These are phyloP conservation scores for Pterocles orientalis DNA, from an alignment of 2,113 vertebrate species.

Conservation along the genomic window DNA sequence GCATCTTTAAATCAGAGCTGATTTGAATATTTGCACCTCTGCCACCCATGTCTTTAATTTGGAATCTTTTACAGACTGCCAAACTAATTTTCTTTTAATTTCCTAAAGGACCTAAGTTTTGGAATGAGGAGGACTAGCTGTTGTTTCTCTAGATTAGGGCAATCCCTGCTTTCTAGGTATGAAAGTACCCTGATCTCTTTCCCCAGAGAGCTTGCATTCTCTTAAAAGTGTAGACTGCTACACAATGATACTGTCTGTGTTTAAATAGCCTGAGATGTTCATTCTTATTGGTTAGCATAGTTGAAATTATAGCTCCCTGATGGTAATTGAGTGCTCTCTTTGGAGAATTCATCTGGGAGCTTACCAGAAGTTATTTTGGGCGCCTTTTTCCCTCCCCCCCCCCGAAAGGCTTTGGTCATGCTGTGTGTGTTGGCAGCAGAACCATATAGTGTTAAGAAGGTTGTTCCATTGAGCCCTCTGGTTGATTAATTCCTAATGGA, in stretches of 20 bases:
- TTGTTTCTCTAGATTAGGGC: neutral
- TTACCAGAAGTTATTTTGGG: neutral
- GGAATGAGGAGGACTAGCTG: neutral
- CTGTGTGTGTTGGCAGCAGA: neutral
- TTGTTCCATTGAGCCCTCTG: neutral
- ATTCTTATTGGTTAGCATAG: neutral
- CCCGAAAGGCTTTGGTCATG: constrained; percentile 2
- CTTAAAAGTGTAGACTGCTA: neutral
- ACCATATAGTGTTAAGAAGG: neutral
- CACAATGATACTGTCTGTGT: neutral
- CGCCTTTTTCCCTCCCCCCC: neutral
- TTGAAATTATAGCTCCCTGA: neutral
- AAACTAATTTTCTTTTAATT: neutral
- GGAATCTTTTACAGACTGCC: neutral
- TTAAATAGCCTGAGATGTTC: neutral
- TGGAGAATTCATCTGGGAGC: neutral
- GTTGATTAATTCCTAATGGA: neutral
- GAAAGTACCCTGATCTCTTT: neutral
- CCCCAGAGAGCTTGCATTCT: neutral
- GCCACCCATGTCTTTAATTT: neutral
- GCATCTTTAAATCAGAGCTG: neutral
- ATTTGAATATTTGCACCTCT: neutral
- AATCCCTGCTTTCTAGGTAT: neutral
- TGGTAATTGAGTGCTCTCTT: neutral
- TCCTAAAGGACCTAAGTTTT: neutral